Evolutionary conservation across 2,888 invertebrate genomes (phyloP), one percentile per base, ranked within the genome.

Genomic region (Lamproptera curius): DNA sequence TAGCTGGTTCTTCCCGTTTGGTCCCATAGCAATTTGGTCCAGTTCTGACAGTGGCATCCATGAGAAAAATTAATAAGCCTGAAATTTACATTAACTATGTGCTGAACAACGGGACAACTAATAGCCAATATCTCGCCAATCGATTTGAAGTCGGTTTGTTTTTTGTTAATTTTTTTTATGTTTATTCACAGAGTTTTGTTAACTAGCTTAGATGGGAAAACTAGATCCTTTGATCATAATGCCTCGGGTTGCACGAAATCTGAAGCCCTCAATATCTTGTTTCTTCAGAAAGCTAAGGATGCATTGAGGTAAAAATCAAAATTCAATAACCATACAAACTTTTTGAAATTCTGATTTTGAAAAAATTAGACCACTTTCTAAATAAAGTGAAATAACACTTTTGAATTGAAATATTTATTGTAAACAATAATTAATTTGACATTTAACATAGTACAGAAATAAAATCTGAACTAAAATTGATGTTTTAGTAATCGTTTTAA

Each of bases 191-290:
- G 78, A 58, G 62, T 65, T 15, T 61, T 73, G 43, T 56, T 54
- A 2, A 76, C 97, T 8, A 93, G 95, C 14, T 73, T 84, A 2
- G 94, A 97, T 56, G 97, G 97, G 0, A 90, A 89, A 55, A 97
- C 97, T 62, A 95, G 94, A 62, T 92, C 94, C 0, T 98, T 98
- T 70, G 97, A 98, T 73, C 90, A 91, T 40, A 86, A 91, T 44
- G 94, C 92, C 1, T 87, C 92, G 60, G 96, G 96, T 0, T 95
- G 94, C 61, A 92, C 91, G 0, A 90, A 94, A 42, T 91, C 94
- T 34, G 96, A 96, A 73, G 91, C 93, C 0, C 73, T 94, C 3
- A 90, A 89, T 37, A 90, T 91, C 1, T 56, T 95, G 9, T 90
- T 92, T 48, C 67, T 96, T 2, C 95, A 96, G 70, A 93, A 90